Percentiles rank a stretch among this genome's conserved stretches.
Evolutionary conservation across 1,140 invertebrate genomes (phyloP).

Genomic region (Hestina assimilis): DNA sequence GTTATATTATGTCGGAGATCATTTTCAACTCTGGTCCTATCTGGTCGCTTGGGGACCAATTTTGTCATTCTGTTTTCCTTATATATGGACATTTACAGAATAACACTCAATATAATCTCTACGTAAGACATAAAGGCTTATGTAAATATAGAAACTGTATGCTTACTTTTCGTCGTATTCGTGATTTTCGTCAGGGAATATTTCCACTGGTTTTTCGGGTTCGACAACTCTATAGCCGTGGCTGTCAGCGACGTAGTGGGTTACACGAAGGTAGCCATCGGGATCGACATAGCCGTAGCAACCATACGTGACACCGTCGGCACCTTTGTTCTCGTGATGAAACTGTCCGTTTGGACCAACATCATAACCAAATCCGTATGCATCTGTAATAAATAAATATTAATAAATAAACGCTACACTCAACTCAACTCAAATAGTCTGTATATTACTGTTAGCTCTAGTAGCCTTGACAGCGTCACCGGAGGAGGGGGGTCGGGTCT

Average conservation of each 20-base stretch:
- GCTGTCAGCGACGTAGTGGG: slow-evolving; percentile 87
- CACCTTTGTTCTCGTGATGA: slow-evolving; percentile 86
- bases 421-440: background rate
- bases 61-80: too few species aligned
- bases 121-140: too few species aligned
- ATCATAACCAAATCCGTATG: slow-evolving; percentile 87
- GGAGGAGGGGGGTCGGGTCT: too few species aligned
- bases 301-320: slow-evolving; percentile 87
- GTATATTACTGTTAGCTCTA: too few species aligned
- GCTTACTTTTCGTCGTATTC: slow-evolving; percentile 67
- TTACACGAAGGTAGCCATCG: slow-evolving; percentile 81
- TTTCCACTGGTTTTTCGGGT: slow-evolving; percentile 83
- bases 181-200: slow-evolving; percentile 79
- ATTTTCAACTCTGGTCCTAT: too few species aligned
- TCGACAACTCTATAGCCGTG: slow-evolving; percentile 87
- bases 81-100: too few species aligned
- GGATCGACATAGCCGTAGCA: slow-evolving; percentile 88
- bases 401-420: background rate
- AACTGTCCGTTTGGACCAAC: slow-evolving; percentile 86
- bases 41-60: too few species aligned
- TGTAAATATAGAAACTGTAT: background rate
- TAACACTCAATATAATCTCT: too few species aligned
- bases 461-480: too few species aligned
- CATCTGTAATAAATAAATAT: slow-evolving; percentile 66
- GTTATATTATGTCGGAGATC: too few species aligned